phyloP scores from a whole-genome alignment of 2,797 vertebrate genomes.

The Malurus splendens region DNA sequence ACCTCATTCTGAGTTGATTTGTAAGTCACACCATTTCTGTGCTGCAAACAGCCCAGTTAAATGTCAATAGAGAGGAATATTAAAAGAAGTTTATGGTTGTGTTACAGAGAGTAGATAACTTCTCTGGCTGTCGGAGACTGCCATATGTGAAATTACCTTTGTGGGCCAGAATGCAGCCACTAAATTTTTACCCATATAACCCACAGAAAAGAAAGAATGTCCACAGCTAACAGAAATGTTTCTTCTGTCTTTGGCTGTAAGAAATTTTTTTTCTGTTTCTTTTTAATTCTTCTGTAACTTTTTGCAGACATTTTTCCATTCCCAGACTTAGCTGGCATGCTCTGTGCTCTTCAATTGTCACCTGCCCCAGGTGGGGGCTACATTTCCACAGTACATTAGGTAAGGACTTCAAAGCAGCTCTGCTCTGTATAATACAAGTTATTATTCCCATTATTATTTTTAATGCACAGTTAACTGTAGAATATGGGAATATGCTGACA shows the following conservation, averaged over 20 bases:
- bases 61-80: not conserved
- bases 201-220: not conserved
- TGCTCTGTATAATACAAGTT: not conserved
- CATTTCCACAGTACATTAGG: not conserved
- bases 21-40: not conserved
- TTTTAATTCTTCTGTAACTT: not conserved
- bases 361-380: not conserved
- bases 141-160: not conserved
- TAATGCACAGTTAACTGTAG: constrained; percentile 22
- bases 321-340: fast-evolving
- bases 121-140: not conserved
- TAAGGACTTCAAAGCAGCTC: not conserved
- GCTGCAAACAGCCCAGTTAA: not conserved
- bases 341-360: not conserved
- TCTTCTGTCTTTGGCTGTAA: not conserved
- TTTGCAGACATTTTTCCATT: not conserved
- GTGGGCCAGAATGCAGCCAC: not conserved
- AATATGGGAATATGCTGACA: constrained; percentile 4
- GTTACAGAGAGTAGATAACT: not conserved
- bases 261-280: not conserved
- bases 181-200: not conserved
- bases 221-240: not conserved
- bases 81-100: not conserved
- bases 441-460: constrained; percentile 46
- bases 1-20: not conserved